These are phyloP conservation scores for Cotesia vestalis DNA, from an alignment of 1,140 invertebrate species.

Conservation along the genomic window DNA sequence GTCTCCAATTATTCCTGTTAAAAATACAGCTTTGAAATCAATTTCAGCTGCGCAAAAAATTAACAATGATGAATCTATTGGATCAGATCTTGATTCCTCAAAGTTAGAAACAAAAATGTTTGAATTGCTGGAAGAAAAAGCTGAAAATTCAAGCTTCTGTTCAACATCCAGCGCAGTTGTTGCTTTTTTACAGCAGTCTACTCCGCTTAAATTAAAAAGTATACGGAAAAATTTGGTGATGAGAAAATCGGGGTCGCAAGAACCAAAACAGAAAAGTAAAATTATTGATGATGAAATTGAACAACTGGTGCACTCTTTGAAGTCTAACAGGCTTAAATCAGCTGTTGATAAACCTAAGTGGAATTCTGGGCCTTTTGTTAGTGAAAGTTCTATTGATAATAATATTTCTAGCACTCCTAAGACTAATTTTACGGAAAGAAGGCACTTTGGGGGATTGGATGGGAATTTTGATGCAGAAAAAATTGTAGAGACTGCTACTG, in stretches of 20 bases:
- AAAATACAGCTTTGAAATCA: background rate
- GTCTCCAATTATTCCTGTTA: background rate
- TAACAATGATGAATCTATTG: too few species aligned
- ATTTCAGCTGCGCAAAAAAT: background rate
- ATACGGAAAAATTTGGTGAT: constrained; percentile 33
- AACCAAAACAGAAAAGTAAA: too few species aligned
- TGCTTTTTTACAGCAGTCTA: constrained; percentile 67
- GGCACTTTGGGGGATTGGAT: too few species aligned
- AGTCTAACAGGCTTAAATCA: constrained; percentile 19
- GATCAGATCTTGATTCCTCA: constrained; percentile 57
- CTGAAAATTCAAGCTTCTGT: constrained; percentile 75
- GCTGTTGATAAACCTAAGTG: constrained; percentile 32
- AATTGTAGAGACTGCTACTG: too few species aligned
- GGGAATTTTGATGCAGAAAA: too few species aligned
- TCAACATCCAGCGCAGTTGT: constrained; percentile 74
- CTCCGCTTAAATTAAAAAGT: constrained; percentile 59
- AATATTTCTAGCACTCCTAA: too few species aligned
- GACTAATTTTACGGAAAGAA: too few species aligned
- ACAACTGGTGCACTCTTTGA: background rate
- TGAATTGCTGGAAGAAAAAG: constrained; percentile 76
- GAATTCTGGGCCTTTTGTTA: constrained; percentile 32
- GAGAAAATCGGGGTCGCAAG: background rate
- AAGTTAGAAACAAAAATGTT: constrained; percentile 68
- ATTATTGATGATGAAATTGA: background rate
- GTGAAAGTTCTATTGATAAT: constrained; percentile 23